Percentiles rank a stretch among this genome's conserved stretches.
phyloP scores from a whole-genome alignment of 2,797 vertebrate species.

The Tokudaia tokunoshimensis region DNA sequence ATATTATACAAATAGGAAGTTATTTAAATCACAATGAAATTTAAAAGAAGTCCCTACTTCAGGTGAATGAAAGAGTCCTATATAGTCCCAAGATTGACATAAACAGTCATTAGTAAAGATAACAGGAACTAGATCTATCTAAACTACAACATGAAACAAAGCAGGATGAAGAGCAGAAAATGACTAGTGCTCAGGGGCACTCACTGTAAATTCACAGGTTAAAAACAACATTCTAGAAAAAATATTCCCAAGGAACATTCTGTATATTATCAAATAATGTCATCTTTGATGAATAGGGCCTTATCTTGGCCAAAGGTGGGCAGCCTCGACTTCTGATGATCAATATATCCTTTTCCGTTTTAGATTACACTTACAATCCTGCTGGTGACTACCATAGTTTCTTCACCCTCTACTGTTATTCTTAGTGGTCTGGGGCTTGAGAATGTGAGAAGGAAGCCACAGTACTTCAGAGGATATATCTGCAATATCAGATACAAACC shows the following conservation, averaged over 20 bases:
- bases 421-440: not conserved
- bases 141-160: not conserved
- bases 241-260: not conserved
- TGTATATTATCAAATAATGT: not conserved
- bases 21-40: not conserved
- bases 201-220: not conserved
- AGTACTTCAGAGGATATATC: not conserved
- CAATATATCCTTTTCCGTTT: not conserved
- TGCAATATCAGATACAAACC: not conserved
- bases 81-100: not conserved
- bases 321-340: not conserved
- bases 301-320: not conserved
- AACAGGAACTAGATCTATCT: not conserved
- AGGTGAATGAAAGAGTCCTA: not conserved
- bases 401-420: not conserved
- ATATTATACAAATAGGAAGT: not conserved
- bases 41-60: not conserved
- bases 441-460: not conserved
- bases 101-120: not conserved
- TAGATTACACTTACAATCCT: not conserved
- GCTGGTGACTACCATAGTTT: not conserved
- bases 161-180: not conserved
- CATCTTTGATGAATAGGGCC: not conserved
- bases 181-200: not conserved
- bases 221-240: not conserved